Evolutionary conservation across 2,888 invertebrate genomes (phyloP), one percentile per base, ranked within the genome.

Genomic region (Cheilosia soror): DNA sequence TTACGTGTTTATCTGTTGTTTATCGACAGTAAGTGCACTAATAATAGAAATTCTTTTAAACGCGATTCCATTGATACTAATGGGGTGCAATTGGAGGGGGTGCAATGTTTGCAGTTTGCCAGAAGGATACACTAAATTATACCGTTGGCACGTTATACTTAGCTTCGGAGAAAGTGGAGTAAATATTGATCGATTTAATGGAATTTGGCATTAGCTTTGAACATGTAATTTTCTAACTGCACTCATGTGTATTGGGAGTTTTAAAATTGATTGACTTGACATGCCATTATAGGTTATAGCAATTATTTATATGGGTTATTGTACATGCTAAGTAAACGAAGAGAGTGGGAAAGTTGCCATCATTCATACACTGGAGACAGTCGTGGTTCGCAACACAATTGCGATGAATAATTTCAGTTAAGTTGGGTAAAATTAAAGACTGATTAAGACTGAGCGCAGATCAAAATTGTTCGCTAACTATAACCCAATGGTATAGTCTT

Each of bases 1-100:
- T 66, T 55, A 40, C 65, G 72, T 83, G 83, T 68, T 68, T 77
- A 69, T 60, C 49, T 75, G 31, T 37, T 49, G 53, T 73, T 60
- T 55, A 33, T 37, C 20, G 68, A 42, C 37, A 53, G 58, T 33
- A 62, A 77, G 55, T 72, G 58, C 31, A 63, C 44, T 57, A 77
- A 31, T 53, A 65, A 66, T 65, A 55, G 15, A 42, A 31, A 42
- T 62, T 65, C 31, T 68, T 66, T 55, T 9, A 42, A 20, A 71
- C 44, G 62, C 37, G 71, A 77, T 62, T 65, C 44, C 79, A 75
- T 69, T 73, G 68, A 7, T 15, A 33, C 44, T 42, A 69, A 57
- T 57, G 69, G 53, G 53, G 71, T 58, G 31, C 25, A 49, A 40
- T 9, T 40, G 13, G 20, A 40, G 40, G 49, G 51, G 27, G 4